Evolutionary conservation across 2,797 vertebrate species (phyloP).

Genomic region (Cichlasoma orientale): DNA sequence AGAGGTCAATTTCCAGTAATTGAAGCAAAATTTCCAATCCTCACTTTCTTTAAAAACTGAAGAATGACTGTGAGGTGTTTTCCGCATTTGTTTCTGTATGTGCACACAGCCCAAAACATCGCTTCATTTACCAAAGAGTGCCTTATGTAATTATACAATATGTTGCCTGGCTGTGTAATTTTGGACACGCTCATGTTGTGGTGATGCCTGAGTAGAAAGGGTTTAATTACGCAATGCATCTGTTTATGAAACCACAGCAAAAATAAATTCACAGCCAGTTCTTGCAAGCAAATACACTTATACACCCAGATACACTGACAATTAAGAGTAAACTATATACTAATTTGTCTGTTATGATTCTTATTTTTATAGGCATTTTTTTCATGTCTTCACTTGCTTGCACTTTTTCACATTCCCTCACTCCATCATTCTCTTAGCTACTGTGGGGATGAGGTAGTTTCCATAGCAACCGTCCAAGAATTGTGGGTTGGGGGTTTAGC

Average conservation of each 20-base stretch:
- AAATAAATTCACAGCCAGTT: not conserved
- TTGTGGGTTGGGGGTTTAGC: slow-evolving; percentile 71
- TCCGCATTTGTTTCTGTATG: not conserved
- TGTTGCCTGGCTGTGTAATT: slow-evolving; percentile 5
- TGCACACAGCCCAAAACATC: not conserved
- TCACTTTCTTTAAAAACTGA: not conserved
- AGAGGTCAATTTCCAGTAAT: not conserved
- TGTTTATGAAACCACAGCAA: slow-evolving; percentile 11
- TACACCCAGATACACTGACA: not conserved
- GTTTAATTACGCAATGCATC: slow-evolving; percentile 20
- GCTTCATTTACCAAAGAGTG: not conserved
- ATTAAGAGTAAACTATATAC: not conserved
- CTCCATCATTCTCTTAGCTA: slow-evolving; percentile 55
- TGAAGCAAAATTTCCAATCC: not conserved
- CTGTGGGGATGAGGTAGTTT: slow-evolving; percentile 74
- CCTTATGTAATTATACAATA: slow-evolving; percentile 7
- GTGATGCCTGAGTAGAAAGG: not conserved
- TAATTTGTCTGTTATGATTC: not conserved
- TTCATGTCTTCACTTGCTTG: slow-evolving; percentile 19
- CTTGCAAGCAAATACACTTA: slow-evolving; percentile 10
- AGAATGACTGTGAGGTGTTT: not conserved
- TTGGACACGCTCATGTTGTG: slow-evolving; percentile 12
- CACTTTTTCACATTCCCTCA: slow-evolving; percentile 44
- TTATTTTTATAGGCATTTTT: not conserved
- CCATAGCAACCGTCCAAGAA: slow-evolving; percentile 79